These are phyloP conservation scores for Drosophila fungiperda DNA, from an alignment of 2,888 invertebrate genomes.

Conservation along the genomic window DNA sequence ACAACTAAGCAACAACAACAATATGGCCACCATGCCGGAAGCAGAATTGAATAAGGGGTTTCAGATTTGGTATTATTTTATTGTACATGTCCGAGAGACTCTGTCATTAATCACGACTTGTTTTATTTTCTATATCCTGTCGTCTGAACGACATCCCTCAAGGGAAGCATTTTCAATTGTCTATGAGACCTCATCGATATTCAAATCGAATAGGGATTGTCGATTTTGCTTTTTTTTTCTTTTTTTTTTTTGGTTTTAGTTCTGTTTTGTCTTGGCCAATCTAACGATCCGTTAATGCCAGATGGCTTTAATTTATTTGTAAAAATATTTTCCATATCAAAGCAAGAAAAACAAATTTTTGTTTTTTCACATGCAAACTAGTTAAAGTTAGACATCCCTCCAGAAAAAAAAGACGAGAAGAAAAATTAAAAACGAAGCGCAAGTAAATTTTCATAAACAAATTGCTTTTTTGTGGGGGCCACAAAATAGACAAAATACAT, in stretches of 20 bases:
- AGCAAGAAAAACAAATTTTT: constrained; percentile 69
- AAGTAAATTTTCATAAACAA: constrained; percentile 69
- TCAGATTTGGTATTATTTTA: constrained; percentile 15
- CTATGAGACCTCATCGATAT: constrained; percentile 17
- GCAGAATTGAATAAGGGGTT: constrained; percentile 2
- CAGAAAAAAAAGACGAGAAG: constrained; percentile 9
- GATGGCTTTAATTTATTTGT: constrained; percentile 81
- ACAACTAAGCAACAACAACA: constrained; percentile 6
- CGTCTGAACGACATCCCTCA: constrained; percentile 7
- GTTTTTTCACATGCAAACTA: constrained; percentile 58
- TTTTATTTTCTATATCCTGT: constrained; percentile 40
- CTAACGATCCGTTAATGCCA: constrained; percentile 69
- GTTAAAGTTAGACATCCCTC: constrained; percentile 31
- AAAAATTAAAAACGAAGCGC: constrained; percentile 54
- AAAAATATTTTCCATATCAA: constrained; percentile 80
- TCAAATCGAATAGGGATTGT: constrained; percentile 14
- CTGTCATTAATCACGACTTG: constrained; percentile 46
- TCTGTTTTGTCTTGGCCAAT: constrained; percentile 16
- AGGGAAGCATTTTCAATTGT: constrained; percentile 6
- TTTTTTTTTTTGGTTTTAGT: background rate
- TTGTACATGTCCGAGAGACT: constrained; percentile 11
- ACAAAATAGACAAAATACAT: constrained; percentile 17
- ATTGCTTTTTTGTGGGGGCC: constrained; percentile 35
- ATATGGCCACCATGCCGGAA: constrained; percentile 43
- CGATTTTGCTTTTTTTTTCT: background rate